Percentiles rank a stretch among this genome's conserved stretches.
Evolutionary conservation across 2,797 vertebrate genomes (phyloP).

Genomic region (Acropternis orthonyx): DNA sequence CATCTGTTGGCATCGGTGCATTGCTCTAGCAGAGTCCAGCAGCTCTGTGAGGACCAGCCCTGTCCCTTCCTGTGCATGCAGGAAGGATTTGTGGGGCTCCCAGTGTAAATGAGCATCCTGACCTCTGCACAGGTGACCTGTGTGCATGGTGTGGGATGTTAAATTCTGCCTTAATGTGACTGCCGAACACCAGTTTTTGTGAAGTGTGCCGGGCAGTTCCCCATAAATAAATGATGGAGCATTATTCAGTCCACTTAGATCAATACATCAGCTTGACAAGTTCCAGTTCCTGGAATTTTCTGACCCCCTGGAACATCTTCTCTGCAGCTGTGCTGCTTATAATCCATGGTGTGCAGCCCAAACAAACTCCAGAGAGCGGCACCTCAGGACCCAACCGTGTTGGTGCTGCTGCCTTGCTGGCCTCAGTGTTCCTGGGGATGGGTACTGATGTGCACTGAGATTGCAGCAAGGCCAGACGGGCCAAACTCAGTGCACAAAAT

Average conservation of each 20-base stretch:
- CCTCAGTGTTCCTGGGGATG: fast-evolving
- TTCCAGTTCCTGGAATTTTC: slow-evolving; percentile 54
- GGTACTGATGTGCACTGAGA: not conserved
- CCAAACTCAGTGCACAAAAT: not conserved
- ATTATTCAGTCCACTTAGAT: slow-evolving; percentile 62
- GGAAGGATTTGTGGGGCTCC: not conserved
- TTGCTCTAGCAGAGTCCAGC: not conserved
- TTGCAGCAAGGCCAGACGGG: not conserved
- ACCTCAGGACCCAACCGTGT: not conserved
- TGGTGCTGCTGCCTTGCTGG: fast-evolving
- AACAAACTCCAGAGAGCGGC: not conserved
- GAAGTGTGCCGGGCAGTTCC: slow-evolving; percentile 26
- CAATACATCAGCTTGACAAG: slow-evolving; percentile 55
- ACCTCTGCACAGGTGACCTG: not conserved
- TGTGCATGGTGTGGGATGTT: not conserved
- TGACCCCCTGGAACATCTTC: slow-evolving; percentile 18
- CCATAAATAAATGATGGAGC: slow-evolving; percentile 56
- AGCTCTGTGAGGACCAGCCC: not conserved
- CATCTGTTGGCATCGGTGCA: fast-evolving
- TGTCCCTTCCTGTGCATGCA: fast-evolving
- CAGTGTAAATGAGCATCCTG: not conserved
- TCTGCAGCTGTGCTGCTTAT: not conserved
- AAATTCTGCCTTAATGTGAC: slow-evolving; percentile 43
- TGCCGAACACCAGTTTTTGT: slow-evolving; percentile 8
- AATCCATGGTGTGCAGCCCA: not conserved